Evolutionary conservation across 2,888 invertebrate genomes (phyloP), one percentile per base, ranked within the genome.

Genomic region (Hoplodrina blanda): DNA sequence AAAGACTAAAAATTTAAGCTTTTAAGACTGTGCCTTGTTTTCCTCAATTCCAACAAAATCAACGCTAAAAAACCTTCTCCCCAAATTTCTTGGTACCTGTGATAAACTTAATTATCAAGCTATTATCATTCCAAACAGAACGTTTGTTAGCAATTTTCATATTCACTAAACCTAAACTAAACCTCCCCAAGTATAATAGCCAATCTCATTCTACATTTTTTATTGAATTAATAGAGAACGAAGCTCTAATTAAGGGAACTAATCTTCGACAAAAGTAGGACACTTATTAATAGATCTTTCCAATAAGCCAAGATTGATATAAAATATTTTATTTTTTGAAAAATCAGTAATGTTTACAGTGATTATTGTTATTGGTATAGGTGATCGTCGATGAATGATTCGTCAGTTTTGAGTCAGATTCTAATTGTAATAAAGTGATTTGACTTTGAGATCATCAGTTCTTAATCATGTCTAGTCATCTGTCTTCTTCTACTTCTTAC

Each of bases 161-260:
- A 49, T 60, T 54, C 46, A 65, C n/a, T n/a, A n/a, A n/a, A n/a
- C n/a, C n/a, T n/a, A 33, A 80, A 73, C 71, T 62, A 80, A 69
- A 80, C 37, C 60, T 33, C 49, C 49, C n/a, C 37, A 46, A 80
- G 62, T 41, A 71, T 78, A 78, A 75, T 65, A 69, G 65, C 71
- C 71, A 66, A 83, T 82, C 71, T 66, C 25, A 53, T 15, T 56
- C 25, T 62, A 71, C 60, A 74, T 75, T 83, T 25, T 76, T 83
- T 75, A 82, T 78, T 73, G 70, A 81, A 78, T 81, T 82, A 75
- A 75, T 81, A 70, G 78, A 83, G 81, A 83, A 78, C 33, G 65
- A 61, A 73, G 69, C 68, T 60, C 69, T 73, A 80, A 65, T 76
- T 59, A 25, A 56, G 50, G 56, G 62, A 82, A 82, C 72, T 72